phyloP scores from a whole-genome alignment of 2,113 vertebrate genomes.

The Desmodus rotundus region DNA sequence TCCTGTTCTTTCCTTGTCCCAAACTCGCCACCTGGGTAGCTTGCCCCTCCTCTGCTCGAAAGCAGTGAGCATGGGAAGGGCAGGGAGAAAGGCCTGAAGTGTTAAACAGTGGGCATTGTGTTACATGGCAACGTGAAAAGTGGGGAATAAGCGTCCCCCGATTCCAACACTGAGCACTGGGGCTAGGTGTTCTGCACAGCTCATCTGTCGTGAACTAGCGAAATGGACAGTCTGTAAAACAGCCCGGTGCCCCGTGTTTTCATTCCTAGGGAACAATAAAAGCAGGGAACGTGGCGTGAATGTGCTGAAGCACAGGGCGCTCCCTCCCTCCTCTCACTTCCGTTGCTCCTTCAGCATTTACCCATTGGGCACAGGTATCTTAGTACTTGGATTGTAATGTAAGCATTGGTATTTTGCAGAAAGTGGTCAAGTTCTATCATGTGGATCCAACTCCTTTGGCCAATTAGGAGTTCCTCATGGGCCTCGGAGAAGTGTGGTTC shows the following conservation, averaged over 20 bases:
- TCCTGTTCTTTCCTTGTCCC: neutral
- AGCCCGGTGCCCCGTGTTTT: neutral
- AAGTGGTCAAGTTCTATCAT: slow-evolving; percentile 85
- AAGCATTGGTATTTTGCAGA: slow-evolving; percentile 78
- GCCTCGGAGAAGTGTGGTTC: slow-evolving; percentile 77
- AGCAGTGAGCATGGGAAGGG: neutral
- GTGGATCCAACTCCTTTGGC: slow-evolving; percentile 93
- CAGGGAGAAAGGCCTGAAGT: neutral
- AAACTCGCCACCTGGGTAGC: neutral
- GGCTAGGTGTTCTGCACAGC: neutral
- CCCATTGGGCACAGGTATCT: neutral
- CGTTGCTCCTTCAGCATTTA: neutral
- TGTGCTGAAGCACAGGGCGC: neutral
- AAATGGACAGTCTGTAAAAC: neutral
- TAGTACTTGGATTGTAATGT: neutral
- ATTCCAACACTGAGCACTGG: neutral
- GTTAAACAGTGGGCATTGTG: neutral
- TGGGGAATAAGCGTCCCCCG: neutral
- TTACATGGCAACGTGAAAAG: neutral
- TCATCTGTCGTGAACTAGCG: neutral
- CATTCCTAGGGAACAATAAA: neutral
- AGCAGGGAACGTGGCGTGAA: neutral
- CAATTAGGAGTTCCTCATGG: slow-evolving; percentile 87
- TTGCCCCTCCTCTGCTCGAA: neutral
- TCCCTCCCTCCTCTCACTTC: neutral